A percentile compares a stretch with the other conserved stretches of the same genome.
phyloP scores from a whole-genome alignment of 23 tunicate species.

The Halocynthia aurantium region DNA sequence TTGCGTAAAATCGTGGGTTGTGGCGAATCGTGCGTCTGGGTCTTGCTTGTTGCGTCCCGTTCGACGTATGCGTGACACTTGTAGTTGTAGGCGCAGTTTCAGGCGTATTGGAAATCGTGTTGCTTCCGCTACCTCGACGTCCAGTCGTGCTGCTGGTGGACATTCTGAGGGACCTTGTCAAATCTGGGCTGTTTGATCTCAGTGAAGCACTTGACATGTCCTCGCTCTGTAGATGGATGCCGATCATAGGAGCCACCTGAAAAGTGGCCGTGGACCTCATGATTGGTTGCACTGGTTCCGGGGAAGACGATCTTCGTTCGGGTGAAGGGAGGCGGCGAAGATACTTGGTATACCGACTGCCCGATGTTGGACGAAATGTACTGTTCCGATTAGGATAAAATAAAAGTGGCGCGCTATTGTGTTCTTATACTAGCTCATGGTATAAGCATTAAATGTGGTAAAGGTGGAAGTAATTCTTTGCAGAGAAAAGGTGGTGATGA shows the following conservation, averaged over 20 bases:
- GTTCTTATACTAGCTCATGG: too few species aligned
- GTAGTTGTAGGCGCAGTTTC: not conserved
- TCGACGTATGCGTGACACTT: not conserved
- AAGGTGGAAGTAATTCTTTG: too few species aligned
- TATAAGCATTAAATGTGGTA: too few species aligned
- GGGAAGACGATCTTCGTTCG: not conserved
- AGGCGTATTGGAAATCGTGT: not conserved
- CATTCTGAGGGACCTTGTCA: not conserved
- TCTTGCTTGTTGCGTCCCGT: not conserved
- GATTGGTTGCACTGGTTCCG: not conserved
- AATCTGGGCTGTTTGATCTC: conserved; percentile 1
- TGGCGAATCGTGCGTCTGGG: too few species aligned
- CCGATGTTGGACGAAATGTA: not conserved
- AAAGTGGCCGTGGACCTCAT: not conserved
- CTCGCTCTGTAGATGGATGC: not conserved
- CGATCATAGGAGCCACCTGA: not conserved
- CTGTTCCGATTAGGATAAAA: too few species aligned
- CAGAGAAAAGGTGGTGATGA: too few species aligned
- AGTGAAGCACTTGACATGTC: not conserved
- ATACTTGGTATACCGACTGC: not conserved
- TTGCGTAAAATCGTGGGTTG: conserved; percentile 15
- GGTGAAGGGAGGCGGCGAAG: not conserved
- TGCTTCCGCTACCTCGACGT: too few species aligned
- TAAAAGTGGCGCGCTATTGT: too few species aligned
- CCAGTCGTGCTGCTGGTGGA: not conserved